Evolutionary conservation across 2,888 invertebrate species (phyloP).

Genomic region (Patella caerulea): DNA sequence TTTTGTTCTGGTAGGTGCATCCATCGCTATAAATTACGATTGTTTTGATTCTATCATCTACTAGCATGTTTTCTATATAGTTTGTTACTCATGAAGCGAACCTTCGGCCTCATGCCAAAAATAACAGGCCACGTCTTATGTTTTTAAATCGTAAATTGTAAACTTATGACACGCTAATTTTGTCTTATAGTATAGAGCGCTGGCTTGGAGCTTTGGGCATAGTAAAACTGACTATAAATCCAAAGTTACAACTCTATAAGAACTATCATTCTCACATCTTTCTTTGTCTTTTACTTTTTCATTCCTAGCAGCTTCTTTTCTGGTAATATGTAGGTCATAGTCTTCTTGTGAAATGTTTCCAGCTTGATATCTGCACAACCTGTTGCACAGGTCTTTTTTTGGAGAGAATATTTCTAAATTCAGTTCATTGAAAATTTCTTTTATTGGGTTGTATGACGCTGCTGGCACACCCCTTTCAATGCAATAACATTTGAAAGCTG

Average conservation of each 20-base stretch:
- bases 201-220: slow-evolving; percentile 3
- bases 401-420: too few relatives aligned
- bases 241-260: not conserved
- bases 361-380: too few relatives aligned
- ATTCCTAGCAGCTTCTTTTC: not conserved
- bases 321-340: not conserved
- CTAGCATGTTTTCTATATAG: too few relatives aligned
- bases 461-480: too few relatives aligned
- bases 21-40: not conserved
- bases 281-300: too few relatives aligned
- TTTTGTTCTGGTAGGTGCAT: slow-evolving; percentile 13
- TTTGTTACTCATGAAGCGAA: slow-evolving; percentile 5
- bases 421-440: too few relatives aligned
- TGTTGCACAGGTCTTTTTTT: too few relatives aligned
- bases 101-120: slow-evolving; percentile 17
- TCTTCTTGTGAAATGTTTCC: not conserved
- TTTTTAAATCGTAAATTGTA: not conserved
- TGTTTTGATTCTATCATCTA: too few relatives aligned
- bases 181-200: slow-evolving; percentile 10
- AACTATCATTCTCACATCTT: not conserved
- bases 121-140: not conserved
- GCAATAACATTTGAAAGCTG: too few relatives aligned
- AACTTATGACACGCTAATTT: slow-evolving; percentile 11
- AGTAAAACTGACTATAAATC: not conserved
- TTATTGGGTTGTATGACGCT: too few relatives aligned